These are phyloP conservation scores for Pycnomerus fuliginosus DNA, from an alignment of 2,888 invertebrate species.

Conservation along the genomic window DNA sequence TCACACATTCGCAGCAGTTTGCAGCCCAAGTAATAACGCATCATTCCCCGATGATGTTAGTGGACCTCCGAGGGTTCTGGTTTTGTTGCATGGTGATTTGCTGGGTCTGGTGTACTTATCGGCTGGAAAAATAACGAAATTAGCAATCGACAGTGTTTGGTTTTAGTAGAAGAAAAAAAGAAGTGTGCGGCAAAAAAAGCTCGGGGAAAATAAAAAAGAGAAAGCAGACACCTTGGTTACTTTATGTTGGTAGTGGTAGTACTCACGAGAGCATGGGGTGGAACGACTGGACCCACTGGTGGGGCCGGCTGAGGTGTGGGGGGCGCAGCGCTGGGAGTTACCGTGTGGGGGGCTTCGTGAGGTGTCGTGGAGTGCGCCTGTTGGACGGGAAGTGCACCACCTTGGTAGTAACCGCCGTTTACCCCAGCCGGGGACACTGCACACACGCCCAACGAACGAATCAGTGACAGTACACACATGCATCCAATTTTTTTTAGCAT, in stretches of 20 bases:
- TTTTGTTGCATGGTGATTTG: conserved; percentile 77
- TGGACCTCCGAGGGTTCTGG: conserved; percentile 84
- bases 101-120: conserved; percentile 79
- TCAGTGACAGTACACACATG: too few species aligned
- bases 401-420: conserved; percentile 72
- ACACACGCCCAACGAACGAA: conserved; percentile 9
- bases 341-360: conserved; percentile 67
- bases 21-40: conserved; percentile 34
- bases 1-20: conserved; percentile 40
- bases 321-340: conserved; percentile 56
- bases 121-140: conserved; percentile 59
- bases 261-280: conserved; percentile 45
- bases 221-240: conserved; percentile 33
- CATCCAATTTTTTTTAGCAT: too few species aligned
- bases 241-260: conserved; percentile 32
- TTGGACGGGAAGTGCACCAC: conserved; percentile 74
- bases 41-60: conserved; percentile 53
- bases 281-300: conserved; percentile 53
- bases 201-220: conserved; percentile 7
- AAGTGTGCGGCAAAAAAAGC: conserved; percentile 2
- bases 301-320: conserved; percentile 54
- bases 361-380: conserved; percentile 88
- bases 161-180: conserved; percentile 3
- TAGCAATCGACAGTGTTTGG: neutral
- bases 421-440: conserved; percentile 62